phyloP scores from a whole-genome alignment of 1,140 invertebrate genomes.

The Macrosteles quadrilineatus region DNA sequence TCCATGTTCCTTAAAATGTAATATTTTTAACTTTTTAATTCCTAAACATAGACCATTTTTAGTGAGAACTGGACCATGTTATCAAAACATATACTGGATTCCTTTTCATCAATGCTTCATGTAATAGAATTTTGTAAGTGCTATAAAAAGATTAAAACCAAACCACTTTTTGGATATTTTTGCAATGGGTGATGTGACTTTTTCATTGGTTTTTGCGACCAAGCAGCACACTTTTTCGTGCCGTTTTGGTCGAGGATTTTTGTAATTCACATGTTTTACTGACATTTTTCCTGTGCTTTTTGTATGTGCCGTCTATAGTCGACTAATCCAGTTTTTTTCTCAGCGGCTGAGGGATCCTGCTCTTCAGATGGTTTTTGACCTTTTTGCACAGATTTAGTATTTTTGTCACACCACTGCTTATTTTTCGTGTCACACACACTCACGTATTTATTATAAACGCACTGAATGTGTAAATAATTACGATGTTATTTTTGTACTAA shows the following conservation, averaged over 20 bases:
- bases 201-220: constrained; percentile 29
- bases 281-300: constrained; percentile 24
- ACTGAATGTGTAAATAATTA: constrained; percentile 32
- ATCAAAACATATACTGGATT: neutral
- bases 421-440: constrained; percentile 36
- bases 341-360: neutral
- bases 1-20: no score
- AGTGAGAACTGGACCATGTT: no score
- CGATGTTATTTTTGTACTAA: constrained; percentile 26
- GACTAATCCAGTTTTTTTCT: constrained; percentile 18
- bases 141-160: neutral
- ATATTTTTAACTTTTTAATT: no score
- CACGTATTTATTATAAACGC: constrained; percentile 3
- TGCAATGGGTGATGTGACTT: constrained; percentile 35
- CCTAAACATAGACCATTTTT: no score
- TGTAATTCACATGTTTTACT: constrained; percentile 9
- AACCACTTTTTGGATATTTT: constrained; percentile 11
- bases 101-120: constrained; percentile 1
- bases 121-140: constrained; percentile 14
- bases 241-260: neutral
- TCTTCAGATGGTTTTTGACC: constrained; percentile 2
- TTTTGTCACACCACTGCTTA: constrained; percentile 33
- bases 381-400: constrained; percentile 22
- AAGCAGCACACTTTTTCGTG: constrained; percentile 19
- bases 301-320: neutral